phyloP scores from a whole-genome alignment of 1,140 invertebrate genomes.

The Carposina sasakii region DNA sequence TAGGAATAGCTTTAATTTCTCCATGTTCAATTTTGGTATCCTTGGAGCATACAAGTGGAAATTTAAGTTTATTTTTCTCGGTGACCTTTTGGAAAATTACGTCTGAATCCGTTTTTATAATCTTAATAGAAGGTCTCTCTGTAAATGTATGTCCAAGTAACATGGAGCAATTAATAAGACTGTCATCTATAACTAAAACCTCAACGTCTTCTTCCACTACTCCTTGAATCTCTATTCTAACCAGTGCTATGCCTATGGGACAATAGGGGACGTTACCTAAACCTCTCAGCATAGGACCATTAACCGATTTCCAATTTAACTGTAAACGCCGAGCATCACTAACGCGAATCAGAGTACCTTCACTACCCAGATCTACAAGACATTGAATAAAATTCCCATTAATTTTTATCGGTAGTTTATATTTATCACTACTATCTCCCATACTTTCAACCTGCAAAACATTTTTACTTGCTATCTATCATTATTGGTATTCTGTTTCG shows the following conservation, averaged over 20 bases:
- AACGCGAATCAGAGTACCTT: neutral
- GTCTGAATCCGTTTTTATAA: conserved; percentile 1
- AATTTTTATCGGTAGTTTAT: conserved; percentile 2
- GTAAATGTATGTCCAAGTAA: conserved; percentile 1
- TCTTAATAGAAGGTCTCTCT: neutral
- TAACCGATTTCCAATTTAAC: neutral
- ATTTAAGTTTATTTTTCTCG: neutral
- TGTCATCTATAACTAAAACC: neutral
- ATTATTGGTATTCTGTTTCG: neutral
- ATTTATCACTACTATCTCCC: conserved; percentile 4
- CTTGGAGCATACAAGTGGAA: neutral
- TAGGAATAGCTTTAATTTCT: neutral
- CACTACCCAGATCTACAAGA: conserved; percentile 3
- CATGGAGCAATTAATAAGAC: neutral
- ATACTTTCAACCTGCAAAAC: neutral
- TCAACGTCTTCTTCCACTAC: neutral
- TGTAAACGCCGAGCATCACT: neutral
- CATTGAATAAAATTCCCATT: neutral
- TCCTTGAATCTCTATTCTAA: neutral
- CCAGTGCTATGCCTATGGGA: neutral
- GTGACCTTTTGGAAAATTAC: neutral
- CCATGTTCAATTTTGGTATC: neutral
- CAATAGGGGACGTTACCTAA: neutral
- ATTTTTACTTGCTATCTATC: neutral
- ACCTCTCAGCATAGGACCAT: neutral